Base-by-base conservation (phyloP, 2,113 vertebrate species). In the Desmodus rotundus region DNA sequence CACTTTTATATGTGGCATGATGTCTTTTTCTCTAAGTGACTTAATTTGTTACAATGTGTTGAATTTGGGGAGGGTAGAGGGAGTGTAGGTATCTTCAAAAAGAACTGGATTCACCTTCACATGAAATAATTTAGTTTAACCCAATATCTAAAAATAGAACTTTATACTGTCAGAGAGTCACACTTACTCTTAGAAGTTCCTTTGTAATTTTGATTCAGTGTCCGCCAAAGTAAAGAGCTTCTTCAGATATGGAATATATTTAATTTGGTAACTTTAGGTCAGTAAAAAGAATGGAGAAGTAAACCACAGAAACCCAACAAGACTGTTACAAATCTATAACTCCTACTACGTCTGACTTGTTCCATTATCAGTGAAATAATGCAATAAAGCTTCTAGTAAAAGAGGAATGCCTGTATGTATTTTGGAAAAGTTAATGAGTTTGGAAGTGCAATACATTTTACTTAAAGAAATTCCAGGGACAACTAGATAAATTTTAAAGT, bases 391-490 rank as follows among this genome's bases (percentile, higher is more conserved):
- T 94, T 92, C 91, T 97, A 95, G 74, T 41, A 91, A 95, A 97
- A 89, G 84, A 94, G 38, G 43, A 98, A 91, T 97, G 94, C 63
- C 97, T 28, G 50, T 97, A 74, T 96, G 93, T 97, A 86, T 63
- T 92, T 94, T 88, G 45, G 90, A 89, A 95, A 96, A 92, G 87
- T 92, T 96, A 47, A 91, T 95, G 70, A 94, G 47, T 97, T 97
- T 93, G 92, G 83, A 96, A 94, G 88, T 72, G 0, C 70, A 81
- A 92, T 61, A 22, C 33, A 38, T 4, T 76, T 92, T 61, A 89
- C 84, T 90, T 97, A 93, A 95, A 94, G 54, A 83, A 96, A 96
- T 92, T 93, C 77, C 52, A 67, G 58, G 92, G 80, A 92, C 36
- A 65, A 9, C 94, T 36, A 38, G 3, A 31, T 74, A 43, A 24